Evolutionary conservation across 2,797 vertebrate species (phyloP).

Genomic region (Cirrhinus mrigala): DNA sequence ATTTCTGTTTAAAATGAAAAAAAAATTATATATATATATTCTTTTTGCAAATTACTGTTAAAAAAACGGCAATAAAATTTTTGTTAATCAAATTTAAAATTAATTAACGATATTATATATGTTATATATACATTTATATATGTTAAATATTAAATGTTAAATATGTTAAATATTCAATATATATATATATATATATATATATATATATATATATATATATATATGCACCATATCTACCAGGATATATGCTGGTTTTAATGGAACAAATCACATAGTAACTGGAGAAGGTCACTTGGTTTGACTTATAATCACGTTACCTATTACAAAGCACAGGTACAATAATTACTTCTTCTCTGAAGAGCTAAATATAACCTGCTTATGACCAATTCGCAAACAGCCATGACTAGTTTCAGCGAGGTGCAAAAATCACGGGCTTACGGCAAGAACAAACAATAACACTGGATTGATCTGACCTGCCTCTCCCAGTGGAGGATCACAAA

Average conservation of each 20-base stretch:
- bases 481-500: conserved; percentile 18
- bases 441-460: conserved; percentile 13
- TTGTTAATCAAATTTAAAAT: too few relatives aligned
- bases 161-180: too few relatives aligned
- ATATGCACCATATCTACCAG: neutral
- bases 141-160: too few relatives aligned
- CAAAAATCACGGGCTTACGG: neutral
- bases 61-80: too few relatives aligned
- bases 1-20: too few relatives aligned
- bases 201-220: too few relatives aligned
- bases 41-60: too few relatives aligned
- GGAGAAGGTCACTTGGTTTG: conserved; percentile 39
- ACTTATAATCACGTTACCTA: conserved; percentile 39
- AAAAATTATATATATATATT: too few relatives aligned
- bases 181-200: too few relatives aligned
- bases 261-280: conserved; percentile 26
- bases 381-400: conserved; percentile 6
- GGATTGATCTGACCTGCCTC: neutral
- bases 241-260: neutral
- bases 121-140: too few relatives aligned
- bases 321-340: conserved; percentile 35
- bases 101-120: too few relatives aligned
- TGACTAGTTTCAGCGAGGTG: conserved; percentile 10
- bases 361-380: conserved; percentile 21
- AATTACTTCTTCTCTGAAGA: neutral